A percentile compares a stretch with the other conserved stretches of the same genome.
Conservation (phyloP, 1,140 invertebrate species). For the Elysia chlorotica region DNA sequence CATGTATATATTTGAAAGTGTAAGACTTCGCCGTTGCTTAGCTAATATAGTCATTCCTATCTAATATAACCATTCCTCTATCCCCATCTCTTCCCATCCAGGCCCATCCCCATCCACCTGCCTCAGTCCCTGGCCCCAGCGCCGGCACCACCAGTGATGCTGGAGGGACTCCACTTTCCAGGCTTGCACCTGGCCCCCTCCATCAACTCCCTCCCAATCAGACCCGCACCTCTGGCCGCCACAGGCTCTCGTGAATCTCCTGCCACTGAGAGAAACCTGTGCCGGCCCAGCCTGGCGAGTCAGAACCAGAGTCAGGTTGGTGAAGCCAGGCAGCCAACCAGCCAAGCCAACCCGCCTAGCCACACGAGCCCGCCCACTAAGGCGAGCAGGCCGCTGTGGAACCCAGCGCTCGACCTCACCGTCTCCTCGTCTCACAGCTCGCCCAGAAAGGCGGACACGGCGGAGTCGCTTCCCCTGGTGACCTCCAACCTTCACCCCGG, state of each 20-base stretch:
- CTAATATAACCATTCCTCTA: not conserved
- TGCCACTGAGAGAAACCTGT: no score
- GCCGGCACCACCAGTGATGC: no score
- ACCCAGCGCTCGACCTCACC: slow-evolving; percentile 13
- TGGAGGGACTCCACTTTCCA: not conserved
- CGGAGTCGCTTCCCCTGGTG: not conserved
- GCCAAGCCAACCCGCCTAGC: not conserved
- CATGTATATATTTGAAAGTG: not conserved
- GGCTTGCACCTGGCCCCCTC: not conserved
- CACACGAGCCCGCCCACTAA: not conserved
- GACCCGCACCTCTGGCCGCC: not conserved
- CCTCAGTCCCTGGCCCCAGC: no score
- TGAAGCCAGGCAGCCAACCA: no score
- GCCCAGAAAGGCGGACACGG: not conserved
- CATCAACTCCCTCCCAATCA: slow-evolving; percentile 2
- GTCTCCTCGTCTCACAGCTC: not conserved
- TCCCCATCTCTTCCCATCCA: not conserved
- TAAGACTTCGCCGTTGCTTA: no score
- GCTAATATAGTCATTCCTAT: no score
- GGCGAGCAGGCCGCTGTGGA: not conserved
- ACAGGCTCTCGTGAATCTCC: no score
- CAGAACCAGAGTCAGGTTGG: no score
- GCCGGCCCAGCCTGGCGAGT: not conserved
- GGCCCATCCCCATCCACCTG: slow-evolving; percentile 20
- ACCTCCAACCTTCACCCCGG: not conserved